Base-by-base conservation (phyloP, 2,888 invertebrate species). In the Portevinia maculata region DNA sequence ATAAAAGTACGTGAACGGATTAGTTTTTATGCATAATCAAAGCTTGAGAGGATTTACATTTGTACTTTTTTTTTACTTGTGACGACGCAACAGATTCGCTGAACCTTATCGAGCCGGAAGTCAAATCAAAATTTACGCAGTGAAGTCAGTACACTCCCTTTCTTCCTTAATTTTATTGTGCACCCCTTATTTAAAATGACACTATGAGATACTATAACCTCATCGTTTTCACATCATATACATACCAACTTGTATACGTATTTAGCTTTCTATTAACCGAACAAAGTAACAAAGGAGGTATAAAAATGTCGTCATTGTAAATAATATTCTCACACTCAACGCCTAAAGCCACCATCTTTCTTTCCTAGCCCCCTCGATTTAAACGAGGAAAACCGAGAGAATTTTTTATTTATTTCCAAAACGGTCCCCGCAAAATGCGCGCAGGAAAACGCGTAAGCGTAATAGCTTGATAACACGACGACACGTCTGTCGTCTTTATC, bases 381-480 rank as follows among this genome's bases (percentile, higher is more conserved):
- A 34, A n/a, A 19, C 19, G 15, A 32, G 32, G 7, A 21, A 34
- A 52, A 28, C 19, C 11, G 24, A 21, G 11, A 21, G 24, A 52
- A 28, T 60, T 60, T n/a, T n/a, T 59, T 53, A 53, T 67, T 75
- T 60, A 67, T 67, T 67, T 52, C 34, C 19, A 52, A 52, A 41
- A 30, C 44, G 30, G 2, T 46, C 28, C 32, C 28, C 28, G 32
- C 48, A 48, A 48, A 62, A 34, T 15, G 34, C 24, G 2, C 24
- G 24, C 24, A 3, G 5, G 24, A 5, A 8, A 32, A 41, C 37
- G 57, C 67, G 79, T 74, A 79, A 79, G 57, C 67, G 79, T 74
- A 79, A 79, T 79, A 74, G 67, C 74, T 79, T 62, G 74, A 74
- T 79, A 67, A 74, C 79, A 74, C 67, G 74, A 79, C 32, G 55